Evolutionary conservation across 2,888 invertebrate genomes (phyloP), one percentile per base, ranked within the genome.

Genomic region (Melipona bicolor): DNA sequence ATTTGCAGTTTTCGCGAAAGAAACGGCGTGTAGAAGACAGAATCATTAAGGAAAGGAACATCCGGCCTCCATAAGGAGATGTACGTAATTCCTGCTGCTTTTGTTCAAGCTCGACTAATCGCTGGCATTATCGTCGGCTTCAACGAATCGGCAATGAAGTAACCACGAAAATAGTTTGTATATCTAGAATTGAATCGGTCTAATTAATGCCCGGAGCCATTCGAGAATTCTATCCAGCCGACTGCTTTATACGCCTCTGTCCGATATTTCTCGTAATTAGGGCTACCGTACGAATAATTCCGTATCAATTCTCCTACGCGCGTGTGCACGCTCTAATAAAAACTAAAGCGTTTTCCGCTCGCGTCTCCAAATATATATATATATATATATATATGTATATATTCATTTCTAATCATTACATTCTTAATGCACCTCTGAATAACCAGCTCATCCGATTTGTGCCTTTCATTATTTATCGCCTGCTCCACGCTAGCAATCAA

Each of bases 21-120:
- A 64, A 83, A 65, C 83, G 52, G 62, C 50, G 59, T 54, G 77
- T 56, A 83, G 64, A 82, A 83, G 77, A 83, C 72, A 74, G 73
- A 74, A 67, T 83, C 77, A 77, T 77, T 77, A 77, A 83, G 77
- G 77, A 83, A 83, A 77, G 71, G 69, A 77, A 83, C 83, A 83
- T 83, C 83, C 83, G 83, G 83, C 64, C 70, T 77, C 77, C 73
- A 83, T 77, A 83, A 83, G 70, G 69, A 77, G 69, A 64, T 1
- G 24, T 64, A 68, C 24, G 68, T 32, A 67, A 83, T 83, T 83
- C 59, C 65, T 67, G 36, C 82, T 61, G 76, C 76, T 76, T 83
- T 83, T 83, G 82, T 83, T 83, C 82, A 81, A 82, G 82, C 82
- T 71, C 82, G 82, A 83, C 82, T 82, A 83, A 83, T 83, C 82